These are phyloP conservation scores for Macrostomum cliftonense DNA, from an alignment of 2,888 invertebrate genomes.

Conservation along the genomic window DNA sequence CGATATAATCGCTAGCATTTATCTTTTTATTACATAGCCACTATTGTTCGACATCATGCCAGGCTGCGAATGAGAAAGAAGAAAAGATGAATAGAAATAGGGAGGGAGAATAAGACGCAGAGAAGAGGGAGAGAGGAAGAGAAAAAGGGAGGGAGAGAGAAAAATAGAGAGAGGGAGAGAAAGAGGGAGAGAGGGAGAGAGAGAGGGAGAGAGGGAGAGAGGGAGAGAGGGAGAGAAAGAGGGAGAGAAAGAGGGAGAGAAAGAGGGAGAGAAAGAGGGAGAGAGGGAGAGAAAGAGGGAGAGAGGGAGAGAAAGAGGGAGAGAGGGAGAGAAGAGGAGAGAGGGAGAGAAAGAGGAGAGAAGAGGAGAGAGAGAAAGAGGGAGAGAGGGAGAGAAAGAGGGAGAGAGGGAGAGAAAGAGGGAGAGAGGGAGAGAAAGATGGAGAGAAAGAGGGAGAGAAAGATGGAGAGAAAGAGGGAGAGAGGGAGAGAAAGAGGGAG, in stretches of 20 bases:
- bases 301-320: too few relatives aligned
- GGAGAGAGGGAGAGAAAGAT: conserved; percentile 1
- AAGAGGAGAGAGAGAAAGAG: neutral
- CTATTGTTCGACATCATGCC: too few relatives aligned
- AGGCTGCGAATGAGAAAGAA: too few relatives aligned
- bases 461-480: conserved; percentile 2
- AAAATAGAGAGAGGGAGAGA: conserved; percentile 9
- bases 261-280: too few relatives aligned
- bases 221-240: conserved; percentile 1
- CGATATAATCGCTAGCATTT: too few relatives aligned
- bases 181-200: conserved; percentile 4
- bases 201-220: too few relatives aligned
- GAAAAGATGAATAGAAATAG: neutral
- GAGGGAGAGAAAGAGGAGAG: neutral
- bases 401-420: neutral
- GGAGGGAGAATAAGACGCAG: neutral
- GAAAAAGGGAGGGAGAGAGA: too few relatives aligned
- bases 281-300: too few relatives aligned
- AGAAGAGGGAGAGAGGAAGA: neutral
- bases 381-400: conserved; percentile 1
- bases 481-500: conserved; percentile 5
- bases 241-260: neutral
- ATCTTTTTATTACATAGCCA: too few relatives aligned
- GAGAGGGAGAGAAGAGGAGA: neutral
- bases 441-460: too few relatives aligned